phyloP scores from a whole-genome alignment of 2,113 vertebrate species.

The Terrapene triunguis region DNA sequence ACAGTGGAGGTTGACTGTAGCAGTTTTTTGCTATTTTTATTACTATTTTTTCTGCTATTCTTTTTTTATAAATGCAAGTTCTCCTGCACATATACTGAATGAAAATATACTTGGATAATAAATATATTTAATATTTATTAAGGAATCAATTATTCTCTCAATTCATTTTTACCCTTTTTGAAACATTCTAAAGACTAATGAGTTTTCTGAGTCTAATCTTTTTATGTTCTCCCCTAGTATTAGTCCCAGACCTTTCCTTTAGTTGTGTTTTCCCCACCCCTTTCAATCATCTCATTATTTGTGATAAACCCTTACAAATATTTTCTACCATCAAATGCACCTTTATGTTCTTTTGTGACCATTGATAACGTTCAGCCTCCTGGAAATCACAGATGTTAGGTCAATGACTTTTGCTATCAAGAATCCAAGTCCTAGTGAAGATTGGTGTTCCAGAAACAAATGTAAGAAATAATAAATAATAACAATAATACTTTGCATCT shows the following conservation, averaged over 20 bases:
- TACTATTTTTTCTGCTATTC: background rate
- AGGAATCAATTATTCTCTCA: background rate
- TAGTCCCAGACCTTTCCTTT: background rate
- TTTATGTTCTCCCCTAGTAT: background rate
- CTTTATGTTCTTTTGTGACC: background rate
- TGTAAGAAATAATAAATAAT: constrained; percentile 11
- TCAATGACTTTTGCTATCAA: background rate
- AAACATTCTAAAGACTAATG: background rate
- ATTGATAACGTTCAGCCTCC: background rate
- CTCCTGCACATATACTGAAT: background rate
- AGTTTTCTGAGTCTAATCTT: background rate
- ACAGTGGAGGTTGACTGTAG: background rate
- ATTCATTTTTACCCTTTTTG: background rate
- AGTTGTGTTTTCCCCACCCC: background rate
- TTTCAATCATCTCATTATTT: background rate
- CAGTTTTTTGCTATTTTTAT: background rate
- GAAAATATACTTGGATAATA: background rate
- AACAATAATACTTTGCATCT: background rate
- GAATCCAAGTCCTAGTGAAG: background rate
- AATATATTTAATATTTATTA: background rate
- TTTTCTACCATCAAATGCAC: background rate
- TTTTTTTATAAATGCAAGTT: background rate
- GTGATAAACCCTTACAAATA: background rate
- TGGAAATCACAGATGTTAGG: background rate
- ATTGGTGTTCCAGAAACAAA: background rate